Conservation (phyloP, 92 coral and sea anemone species). For the Parazoanthus darwini region DNA sequence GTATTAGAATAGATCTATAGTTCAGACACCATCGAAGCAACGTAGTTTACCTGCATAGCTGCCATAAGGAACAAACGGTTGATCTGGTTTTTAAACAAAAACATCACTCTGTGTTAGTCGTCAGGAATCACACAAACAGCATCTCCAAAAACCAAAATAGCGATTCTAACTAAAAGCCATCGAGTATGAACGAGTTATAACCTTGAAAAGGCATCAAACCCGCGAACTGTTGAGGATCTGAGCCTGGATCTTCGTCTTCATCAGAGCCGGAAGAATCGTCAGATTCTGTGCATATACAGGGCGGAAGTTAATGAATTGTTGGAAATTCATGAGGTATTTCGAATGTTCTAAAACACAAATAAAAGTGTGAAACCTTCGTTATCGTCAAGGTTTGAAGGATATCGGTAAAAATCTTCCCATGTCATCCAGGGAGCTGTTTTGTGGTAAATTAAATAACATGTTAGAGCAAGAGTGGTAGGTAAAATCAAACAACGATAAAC, state of each 20-base stretch:
- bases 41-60: constrained; percentile 29
- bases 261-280: constrained; percentile 26
- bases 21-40: neutral
- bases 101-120: neutral
- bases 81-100: constrained; percentile 4
- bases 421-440: constrained; percentile 56
- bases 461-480: neutral
- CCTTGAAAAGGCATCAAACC: constrained; percentile 39
- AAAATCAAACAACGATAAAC: neutral
- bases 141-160: neutral
- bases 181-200: neutral
- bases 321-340: neutral
- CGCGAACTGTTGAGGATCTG: neutral
- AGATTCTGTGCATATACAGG: constrained; percentile 17
- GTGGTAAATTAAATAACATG: neutral
- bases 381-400: constrained; percentile 52
- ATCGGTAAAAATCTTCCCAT: constrained; percentile 66
- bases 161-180: neutral
- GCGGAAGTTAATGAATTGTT: neutral
- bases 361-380: constrained; percentile 59
- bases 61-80: constrained; percentile 11
- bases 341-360: neutral
- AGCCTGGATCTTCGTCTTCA: neutral
- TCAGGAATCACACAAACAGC: neutral
- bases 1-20: neutral